Evolutionary conservation across 1,140 invertebrate genomes (phyloP).

Genomic region (Eurosta solidaginis): DNA sequence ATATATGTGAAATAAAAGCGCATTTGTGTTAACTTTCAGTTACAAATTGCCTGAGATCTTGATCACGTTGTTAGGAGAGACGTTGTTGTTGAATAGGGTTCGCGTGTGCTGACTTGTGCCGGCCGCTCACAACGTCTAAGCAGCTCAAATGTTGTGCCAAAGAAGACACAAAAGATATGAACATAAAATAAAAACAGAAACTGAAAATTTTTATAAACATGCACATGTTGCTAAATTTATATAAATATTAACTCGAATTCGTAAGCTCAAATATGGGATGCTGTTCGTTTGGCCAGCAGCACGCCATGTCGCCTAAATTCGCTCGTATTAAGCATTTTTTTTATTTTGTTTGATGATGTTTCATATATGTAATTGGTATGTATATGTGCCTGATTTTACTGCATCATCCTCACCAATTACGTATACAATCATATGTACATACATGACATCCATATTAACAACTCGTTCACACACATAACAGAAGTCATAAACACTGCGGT

Average conservation of each 20-base stretch:
- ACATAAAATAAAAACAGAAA: background rate
- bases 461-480: too few species aligned
- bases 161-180: background rate
- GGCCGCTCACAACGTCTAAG: background rate
- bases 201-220: too few species aligned
- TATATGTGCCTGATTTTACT: background rate
- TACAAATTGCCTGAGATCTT: background rate
- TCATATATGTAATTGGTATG: too few species aligned
- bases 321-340: background rate
- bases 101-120: background rate
- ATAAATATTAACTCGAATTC: too few species aligned
- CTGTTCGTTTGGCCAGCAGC: background rate
- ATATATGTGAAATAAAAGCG: background rate
- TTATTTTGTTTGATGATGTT: background rate
- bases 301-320: background rate
- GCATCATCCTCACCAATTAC: background rate
- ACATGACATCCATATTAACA: background rate
- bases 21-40: background rate
- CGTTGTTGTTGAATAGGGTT: background rate
- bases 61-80: background rate
- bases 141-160: background rate
- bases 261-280: too few species aligned
- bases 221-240: too few species aligned
- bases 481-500: too few species aligned
- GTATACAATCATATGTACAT: background rate